These are phyloP conservation scores for Tetragnatha montana DNA, from an alignment of 2,888 invertebrate species.

Conservation along the genomic window DNA sequence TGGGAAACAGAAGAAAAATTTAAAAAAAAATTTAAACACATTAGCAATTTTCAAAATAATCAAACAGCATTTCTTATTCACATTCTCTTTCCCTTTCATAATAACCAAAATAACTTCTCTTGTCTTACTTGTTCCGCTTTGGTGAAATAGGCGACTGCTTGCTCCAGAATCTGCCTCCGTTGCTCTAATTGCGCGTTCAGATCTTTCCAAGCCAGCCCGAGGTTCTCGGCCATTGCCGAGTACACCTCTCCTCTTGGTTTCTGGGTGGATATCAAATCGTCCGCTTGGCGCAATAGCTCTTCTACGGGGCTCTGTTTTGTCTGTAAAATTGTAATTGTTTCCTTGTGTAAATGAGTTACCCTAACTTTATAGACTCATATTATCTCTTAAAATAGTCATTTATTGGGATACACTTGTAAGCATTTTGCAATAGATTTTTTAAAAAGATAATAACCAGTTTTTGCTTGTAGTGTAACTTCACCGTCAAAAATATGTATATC, in stretches of 20 bases:
- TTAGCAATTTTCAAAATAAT: neutral
- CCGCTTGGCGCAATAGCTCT: conserved; percentile 90
- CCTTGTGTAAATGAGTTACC: too few relatives aligned
- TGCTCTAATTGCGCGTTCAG: conserved; percentile 86
- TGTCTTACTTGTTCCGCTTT: conserved; percentile 77
- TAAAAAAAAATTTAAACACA: neutral
- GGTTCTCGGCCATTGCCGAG: conserved; percentile 88
- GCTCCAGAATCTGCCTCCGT: conserved; percentile 85
- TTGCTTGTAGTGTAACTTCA: too few relatives aligned
- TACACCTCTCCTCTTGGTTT: conserved; percentile 85
- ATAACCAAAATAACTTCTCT: neutral
- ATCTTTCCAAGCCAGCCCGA: conserved; percentile 84
- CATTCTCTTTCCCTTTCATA: neutral
- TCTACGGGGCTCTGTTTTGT: conserved; percentile 92
- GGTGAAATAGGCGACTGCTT: conserved; percentile 86
- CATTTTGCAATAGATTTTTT: too few relatives aligned
- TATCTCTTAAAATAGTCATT: too few relatives aligned
- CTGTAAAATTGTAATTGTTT: conserved; percentile 78
- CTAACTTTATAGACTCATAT: too few relatives aligned
- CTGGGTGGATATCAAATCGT: conserved; percentile 86
- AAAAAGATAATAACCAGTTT: too few relatives aligned
- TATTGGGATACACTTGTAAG: too few relatives aligned
- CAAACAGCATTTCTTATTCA: neutral
- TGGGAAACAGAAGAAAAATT: conserved; percentile 75
- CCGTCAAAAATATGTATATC: too few relatives aligned